Evolutionary conservation across 2,888 invertebrate genomes (phyloP).

Genomic region (Syritta pipiens): DNA sequence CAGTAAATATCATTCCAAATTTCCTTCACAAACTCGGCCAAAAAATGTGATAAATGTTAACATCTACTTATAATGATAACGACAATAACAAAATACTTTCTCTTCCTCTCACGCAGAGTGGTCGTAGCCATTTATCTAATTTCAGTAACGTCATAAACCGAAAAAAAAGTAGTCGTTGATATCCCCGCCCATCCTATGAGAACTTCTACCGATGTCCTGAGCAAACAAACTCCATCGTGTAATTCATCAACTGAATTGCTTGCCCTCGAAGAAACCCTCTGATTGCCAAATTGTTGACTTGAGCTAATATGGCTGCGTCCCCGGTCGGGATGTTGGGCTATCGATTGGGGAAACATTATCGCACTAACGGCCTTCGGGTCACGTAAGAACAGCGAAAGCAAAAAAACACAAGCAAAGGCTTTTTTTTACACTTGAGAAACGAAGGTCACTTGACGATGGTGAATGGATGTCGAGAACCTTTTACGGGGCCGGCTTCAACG

Average conservation of each 20-base stretch:
- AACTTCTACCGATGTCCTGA: background rate
- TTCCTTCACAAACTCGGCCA: too few relatives aligned
- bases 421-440: conserved; percentile 6
- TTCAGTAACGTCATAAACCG: too few relatives aligned
- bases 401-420: conserved; percentile 2
- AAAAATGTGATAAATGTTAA: too few relatives aligned
- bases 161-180: too few relatives aligned
- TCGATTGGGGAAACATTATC: conserved; percentile 25
- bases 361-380: background rate
- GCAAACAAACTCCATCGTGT: conserved; percentile 7
- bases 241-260: conserved; percentile 16
- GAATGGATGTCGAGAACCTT: conserved; percentile 13
- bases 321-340: conserved; percentile 4
- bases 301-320: background rate
- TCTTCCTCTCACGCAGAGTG: too few relatives aligned
- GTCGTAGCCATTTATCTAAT: too few relatives aligned
- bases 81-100: too few relatives aligned
- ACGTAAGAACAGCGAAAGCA: background rate
- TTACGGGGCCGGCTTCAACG: background rate
- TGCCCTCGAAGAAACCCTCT: conserved; percentile 1
- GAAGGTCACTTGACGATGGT: conserved; percentile 16
- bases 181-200: too few relatives aligned
- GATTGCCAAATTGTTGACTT: conserved; percentile 22
- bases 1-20: too few relatives aligned
- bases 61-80: too few relatives aligned